Base-by-base conservation (phyloP, 2,113 vertebrate genomes). In the Clinocottus analis region DNA sequence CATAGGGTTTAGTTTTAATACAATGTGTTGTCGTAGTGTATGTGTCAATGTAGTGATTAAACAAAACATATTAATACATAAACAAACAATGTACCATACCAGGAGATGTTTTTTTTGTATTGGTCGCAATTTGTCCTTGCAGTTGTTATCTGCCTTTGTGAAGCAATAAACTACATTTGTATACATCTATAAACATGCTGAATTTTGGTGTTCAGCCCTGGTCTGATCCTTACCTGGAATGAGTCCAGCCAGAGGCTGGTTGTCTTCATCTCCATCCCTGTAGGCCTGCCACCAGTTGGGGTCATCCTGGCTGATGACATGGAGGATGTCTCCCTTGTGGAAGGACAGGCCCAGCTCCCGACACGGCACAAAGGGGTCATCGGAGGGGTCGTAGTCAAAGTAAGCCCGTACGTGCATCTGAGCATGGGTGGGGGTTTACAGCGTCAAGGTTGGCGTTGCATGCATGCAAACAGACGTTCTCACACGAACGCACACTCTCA, bases 231-330 rank as follows among this genome's bases (percentile, higher is more conserved):
- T 91, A 99, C 98, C 97, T 93, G 97, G 98, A 77, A 99, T 91
- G n/a, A 99, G 97, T 45, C 98, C 98, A 73, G 98, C 98, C 49
- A 99, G 87, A 14, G 96, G 97, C 60, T 99, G 97, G 78, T 96
- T 98, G 87, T 99, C 97, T 92, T 98, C 97, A 19, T 99, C 97
- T 31, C 97, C 97, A 56, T 99, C 98, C 90, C 97, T 92, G 93
- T 99, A 99, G 79, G 97, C 97, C 91, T 99, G 98, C 98, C 97
- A 99, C 98, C 98, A 99, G 90, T 96, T 97, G 80, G 97, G 96
- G 91, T 99, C 98, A 66, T 98, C 97, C 90, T 99, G 98, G 91
- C 98, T 98, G 85, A 99, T 98, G 53, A 99, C 95, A 64, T 99
- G 97, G 60, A 99, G 97, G 83, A 99, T 97, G 91, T 99, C 97